These are phyloP conservation scores for Lordiphosa mommai DNA, from an alignment of 1,140 invertebrate genomes.

Conservation along the genomic window DNA sequence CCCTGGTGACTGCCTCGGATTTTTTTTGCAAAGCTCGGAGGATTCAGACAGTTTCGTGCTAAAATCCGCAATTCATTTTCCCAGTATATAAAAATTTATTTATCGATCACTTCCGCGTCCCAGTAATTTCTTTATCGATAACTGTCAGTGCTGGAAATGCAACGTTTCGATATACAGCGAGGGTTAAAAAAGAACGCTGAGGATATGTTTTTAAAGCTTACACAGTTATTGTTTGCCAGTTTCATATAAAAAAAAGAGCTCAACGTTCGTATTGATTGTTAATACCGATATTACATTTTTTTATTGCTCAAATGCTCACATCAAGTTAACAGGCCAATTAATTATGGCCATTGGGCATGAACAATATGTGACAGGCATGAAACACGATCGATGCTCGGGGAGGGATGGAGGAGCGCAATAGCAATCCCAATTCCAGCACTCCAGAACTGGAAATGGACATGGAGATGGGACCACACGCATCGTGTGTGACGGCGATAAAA, in stretches of 20 bases:
- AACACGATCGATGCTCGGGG: conserved; percentile 39
- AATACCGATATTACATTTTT: background rate
- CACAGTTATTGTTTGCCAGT: too few relatives aligned
- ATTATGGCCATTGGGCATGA: conserved; percentile 57
- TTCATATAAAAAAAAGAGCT: too few relatives aligned
- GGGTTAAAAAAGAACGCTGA: too few relatives aligned
- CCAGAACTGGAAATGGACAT: conserved; percentile 36
- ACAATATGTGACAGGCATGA: conserved; percentile 54
- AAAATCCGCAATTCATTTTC: too few relatives aligned
- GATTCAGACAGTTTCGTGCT: too few relatives aligned
- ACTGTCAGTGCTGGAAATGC: too few relatives aligned
- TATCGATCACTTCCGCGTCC: too few relatives aligned
- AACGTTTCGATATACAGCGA: too few relatives aligned
- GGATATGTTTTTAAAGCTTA: too few relatives aligned
- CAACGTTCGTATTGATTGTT: background rate
- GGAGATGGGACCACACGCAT: conserved; percentile 58
- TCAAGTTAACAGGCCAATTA: conserved; percentile 63
- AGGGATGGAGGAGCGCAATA: conserved; percentile 5
- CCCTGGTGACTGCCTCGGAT: conserved; percentile 84
- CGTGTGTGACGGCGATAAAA: conserved; percentile 76
- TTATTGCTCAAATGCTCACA: conserved; percentile 30
- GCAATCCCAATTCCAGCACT: background rate
- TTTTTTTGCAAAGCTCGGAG: conserved; percentile 84
- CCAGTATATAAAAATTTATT: too few relatives aligned
- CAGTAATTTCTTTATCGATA: too few relatives aligned